These are phyloP conservation scores for Dynastes hyllus DNA, from an alignment of 2,888 invertebrate species.

Conservation along the genomic window DNA sequence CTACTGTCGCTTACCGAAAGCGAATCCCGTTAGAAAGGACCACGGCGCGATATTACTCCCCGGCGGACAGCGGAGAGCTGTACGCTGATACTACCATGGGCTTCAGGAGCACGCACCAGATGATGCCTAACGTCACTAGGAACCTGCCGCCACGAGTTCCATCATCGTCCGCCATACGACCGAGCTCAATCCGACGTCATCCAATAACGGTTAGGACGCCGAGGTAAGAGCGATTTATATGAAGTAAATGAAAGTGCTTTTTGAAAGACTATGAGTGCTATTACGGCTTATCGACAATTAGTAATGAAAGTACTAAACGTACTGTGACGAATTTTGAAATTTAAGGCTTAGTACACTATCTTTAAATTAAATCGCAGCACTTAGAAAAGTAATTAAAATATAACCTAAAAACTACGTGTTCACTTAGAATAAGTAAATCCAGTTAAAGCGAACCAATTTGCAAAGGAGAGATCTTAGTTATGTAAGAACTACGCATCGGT, in stretches of 20 bases:
- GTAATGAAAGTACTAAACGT: no score
- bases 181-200: slow-evolving; percentile 53
- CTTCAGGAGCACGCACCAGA: slow-evolving; percentile 53
- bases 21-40: slow-evolving; percentile 53
- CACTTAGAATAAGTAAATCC: no score
- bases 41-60: slow-evolving; percentile 50
- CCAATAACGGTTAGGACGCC: slow-evolving; percentile 58
- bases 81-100: slow-evolving; percentile 44
- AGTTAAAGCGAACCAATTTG: no score
- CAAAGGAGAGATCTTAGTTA: no score
- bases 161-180: slow-evolving; percentile 48
- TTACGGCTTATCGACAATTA: no score
- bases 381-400: no score
- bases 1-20: slow-evolving; percentile 49
- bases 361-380: no score
- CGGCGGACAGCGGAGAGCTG: slow-evolving; percentile 45
- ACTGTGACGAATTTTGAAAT: no score
- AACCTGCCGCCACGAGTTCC: slow-evolving; percentile 47
- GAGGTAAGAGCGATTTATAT: slow-evolving; percentile 52
- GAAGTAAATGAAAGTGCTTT: not conserved
- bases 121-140: slow-evolving; percentile 38
- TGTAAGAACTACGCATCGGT: no score
- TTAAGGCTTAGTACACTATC: no score
- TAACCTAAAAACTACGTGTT: no score
- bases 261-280: not conserved